Evolutionary conservation across 1,140 invertebrate genomes (phyloP).

Genomic region (Drosophila ironensis): DNA sequence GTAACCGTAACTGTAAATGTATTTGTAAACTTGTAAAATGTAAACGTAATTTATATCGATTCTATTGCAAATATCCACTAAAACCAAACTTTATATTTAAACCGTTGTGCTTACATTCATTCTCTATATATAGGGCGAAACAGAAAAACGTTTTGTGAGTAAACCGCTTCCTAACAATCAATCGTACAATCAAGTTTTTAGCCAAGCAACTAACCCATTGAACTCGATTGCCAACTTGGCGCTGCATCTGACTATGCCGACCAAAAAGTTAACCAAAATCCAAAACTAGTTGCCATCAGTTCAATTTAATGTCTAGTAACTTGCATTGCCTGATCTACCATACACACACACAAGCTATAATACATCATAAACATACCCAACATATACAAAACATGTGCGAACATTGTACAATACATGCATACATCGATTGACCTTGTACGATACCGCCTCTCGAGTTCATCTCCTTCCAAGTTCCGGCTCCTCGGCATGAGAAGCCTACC

Average conservation of each 20-base stretch:
- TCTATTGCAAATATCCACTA: constrained; percentile 57
- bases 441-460: constrained; percentile 36
- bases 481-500: constrained; percentile 9
- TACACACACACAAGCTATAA: constrained; percentile 15
- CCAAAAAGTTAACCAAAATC: constrained; percentile 13
- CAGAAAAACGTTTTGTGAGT: constrained; percentile 82
- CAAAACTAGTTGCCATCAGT: constrained; percentile 49
- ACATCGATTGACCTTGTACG: constrained; percentile 43
- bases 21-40: constrained; percentile 13
- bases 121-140: constrained; percentile 81
- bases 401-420: constrained; percentile 18
- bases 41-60: background rate
- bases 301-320: constrained; percentile 69
- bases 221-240: constrained; percentile 43
- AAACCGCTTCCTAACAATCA: constrained; percentile 72
- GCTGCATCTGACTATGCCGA: constrained; percentile 30
- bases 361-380: constrained; percentile 15
- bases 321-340: constrained; percentile 59
- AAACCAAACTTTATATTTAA: constrained; percentile 77
- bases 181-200: constrained; percentile 52
- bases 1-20: constrained; percentile 33
- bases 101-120: constrained; percentile 81
- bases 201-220: constrained; percentile 64
- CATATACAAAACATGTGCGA: constrained; percentile 1
- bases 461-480: constrained; percentile 22